A percentile compares a stretch with the other conserved stretches of the same genome.
Conservation (phyloP, 1,140 invertebrate species). For the Neotoxoptera formosana region DNA sequence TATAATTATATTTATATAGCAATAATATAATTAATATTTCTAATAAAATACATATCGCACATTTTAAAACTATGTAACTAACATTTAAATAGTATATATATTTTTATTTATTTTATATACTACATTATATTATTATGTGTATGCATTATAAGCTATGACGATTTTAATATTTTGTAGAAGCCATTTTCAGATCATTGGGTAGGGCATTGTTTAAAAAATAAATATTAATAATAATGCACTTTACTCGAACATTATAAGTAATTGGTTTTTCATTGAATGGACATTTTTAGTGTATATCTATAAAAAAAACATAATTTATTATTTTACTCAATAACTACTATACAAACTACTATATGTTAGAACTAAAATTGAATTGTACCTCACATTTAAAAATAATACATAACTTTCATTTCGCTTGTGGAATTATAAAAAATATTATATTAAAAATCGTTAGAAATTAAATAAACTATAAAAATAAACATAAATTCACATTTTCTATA, state of each 20-base stretch:
- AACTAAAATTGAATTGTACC: neutral
- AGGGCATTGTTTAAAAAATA: neutral
- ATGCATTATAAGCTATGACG: neutral
- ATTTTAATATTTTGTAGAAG: neutral
- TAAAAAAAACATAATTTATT: neutral
- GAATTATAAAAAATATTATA: neutral
- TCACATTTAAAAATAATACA: neutral
- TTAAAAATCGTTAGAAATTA: neutral
- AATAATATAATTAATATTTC: no score
- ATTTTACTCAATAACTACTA: neutral
- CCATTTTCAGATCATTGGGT: neutral
- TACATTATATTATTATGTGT: neutral
- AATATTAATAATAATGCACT: neutral
- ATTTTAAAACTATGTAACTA: neutral
- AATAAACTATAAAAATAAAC: constrained; percentile 9
- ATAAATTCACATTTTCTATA: neutral
- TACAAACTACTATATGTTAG: neutral
- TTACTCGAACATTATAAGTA: neutral
- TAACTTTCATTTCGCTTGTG: neutral
- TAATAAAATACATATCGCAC: neutral
- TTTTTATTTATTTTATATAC: neutral
- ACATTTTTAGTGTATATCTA: neutral
- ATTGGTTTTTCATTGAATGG: neutral
- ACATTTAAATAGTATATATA: neutral
- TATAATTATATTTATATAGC: no score